A percentile compares a stretch with the other conserved stretches of the same genome.
Evolutionary conservation across 2,888 invertebrate genomes (phyloP).

Genomic region (Raillietiella orientalis): DNA sequence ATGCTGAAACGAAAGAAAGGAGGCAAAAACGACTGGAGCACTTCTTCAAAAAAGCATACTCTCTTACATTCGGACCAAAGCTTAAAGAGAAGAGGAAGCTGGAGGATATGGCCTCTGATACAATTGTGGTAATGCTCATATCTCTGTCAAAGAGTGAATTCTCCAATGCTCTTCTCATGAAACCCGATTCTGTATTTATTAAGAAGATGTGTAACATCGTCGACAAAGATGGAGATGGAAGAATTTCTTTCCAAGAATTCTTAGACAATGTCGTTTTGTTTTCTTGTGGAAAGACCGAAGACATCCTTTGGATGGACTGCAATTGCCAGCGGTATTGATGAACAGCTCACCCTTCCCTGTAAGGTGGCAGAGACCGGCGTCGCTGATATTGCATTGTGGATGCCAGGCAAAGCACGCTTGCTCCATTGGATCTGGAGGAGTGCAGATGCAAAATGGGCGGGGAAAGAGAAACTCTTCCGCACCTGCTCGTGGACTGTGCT

Average conservation of each 20-base stretch:
- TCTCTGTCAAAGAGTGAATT: slow-evolving; percentile 70
- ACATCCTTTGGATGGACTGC: slow-evolving; percentile 69
- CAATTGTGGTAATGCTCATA: slow-evolving; percentile 71
- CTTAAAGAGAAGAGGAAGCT: slow-evolving; percentile 51
- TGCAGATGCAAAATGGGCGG: too few species aligned
- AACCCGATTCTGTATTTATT: slow-evolving; percentile 70
- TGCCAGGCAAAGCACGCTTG: too few species aligned
- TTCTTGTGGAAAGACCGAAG: slow-evolving; percentile 67
- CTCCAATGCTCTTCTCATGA: slow-evolving; percentile 82
- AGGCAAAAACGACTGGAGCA: slow-evolving; percentile 67
- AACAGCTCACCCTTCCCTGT: too few species aligned
- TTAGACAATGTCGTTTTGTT: slow-evolving; percentile 71
- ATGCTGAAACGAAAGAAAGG: slow-evolving; percentile 72
- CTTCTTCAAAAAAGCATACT: slow-evolving; percentile 86
- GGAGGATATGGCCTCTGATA: slow-evolving; percentile 23
- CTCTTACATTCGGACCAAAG: slow-evolving; percentile 55
- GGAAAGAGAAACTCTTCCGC: too few species aligned
- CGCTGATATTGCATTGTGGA: too few species aligned
- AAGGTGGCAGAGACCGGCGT: too few species aligned
- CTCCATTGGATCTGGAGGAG: too few species aligned
- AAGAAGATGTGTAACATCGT: slow-evolving; percentile 93
- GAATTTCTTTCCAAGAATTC: slow-evolving; percentile 72
- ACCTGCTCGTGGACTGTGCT: too few species aligned
- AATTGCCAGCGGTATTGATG: too few species aligned
- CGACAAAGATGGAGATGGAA: slow-evolving; percentile 68